A percentile compares a stretch with the other conserved stretches of the same genome.
Conservation (phyloP, 2,888 invertebrate species). For the Atethmia centrago region DNA sequence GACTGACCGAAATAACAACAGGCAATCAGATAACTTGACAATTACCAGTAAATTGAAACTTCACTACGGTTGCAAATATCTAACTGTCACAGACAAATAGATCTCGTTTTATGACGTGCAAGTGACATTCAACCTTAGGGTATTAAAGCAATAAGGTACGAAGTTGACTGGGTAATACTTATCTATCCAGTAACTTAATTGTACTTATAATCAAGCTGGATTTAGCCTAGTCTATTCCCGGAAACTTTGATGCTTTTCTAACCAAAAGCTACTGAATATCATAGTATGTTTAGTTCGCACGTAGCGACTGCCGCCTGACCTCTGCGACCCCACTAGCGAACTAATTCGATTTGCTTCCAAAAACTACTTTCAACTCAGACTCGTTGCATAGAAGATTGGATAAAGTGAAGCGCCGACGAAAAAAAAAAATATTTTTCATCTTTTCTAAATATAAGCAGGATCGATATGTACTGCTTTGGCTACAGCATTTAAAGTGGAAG, state of each 20-base stretch:
- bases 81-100: too few species aligned
- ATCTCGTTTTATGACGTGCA: too few species aligned
- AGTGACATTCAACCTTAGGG: too few species aligned
- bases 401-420: background rate
- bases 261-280: background rate
- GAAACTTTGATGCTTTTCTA: background rate
- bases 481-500: background rate
- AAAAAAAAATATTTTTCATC: conserved; percentile 17
- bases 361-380: conserved; percentile 24
- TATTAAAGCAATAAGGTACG: too few species aligned
- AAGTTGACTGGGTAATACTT: too few species aligned
- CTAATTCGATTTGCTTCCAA: conserved; percentile 45
- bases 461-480: conserved; percentile 7
- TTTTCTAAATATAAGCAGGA: conserved; percentile 23
- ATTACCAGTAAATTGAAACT: too few species aligned
- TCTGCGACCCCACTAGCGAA: conserved; percentile 1
- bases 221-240: background rate
- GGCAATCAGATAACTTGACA: background rate
- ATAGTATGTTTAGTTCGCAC: background rate
- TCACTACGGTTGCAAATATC: too few species aligned
- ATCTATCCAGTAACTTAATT: background rate
- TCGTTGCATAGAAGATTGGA: conserved; percentile 44
- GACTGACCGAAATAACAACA: background rate
- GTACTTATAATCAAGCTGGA: background rate
- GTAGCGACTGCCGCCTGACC: background rate